Evolutionary conservation across 1,140 invertebrate species (phyloP).

Genomic region (Hyles vespertilio): DNA sequence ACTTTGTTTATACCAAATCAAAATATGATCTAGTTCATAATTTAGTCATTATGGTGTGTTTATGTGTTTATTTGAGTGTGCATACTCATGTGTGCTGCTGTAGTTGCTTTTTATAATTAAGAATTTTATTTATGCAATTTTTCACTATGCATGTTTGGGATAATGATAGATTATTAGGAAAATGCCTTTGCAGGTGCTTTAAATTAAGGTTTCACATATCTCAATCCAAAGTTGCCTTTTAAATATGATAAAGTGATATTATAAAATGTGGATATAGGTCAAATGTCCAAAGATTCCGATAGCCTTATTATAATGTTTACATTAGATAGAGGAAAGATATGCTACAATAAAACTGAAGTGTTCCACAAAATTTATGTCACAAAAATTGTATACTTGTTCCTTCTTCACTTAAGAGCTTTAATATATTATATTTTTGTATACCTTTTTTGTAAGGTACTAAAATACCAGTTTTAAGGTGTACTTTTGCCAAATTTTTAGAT

Average conservation of each 20-base stretch:
- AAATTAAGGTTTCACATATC: constrained; percentile 65
- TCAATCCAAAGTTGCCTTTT: constrained; percentile 75
- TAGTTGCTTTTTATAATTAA: constrained; percentile 64
- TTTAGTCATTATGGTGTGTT: constrained; percentile 70
- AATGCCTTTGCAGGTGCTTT: constrained; percentile 68
- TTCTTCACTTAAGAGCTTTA: constrained; percentile 62
- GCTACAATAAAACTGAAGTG: constrained; percentile 43
- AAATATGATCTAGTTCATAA: constrained; percentile 70
- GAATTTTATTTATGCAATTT: constrained; percentile 57
- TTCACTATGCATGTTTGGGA: constrained; percentile 62
- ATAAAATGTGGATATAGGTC: constrained; percentile 59
- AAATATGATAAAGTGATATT: constrained; percentile 70
- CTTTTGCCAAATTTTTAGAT: constrained; percentile 71
- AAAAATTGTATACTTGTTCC: constrained; percentile 58
- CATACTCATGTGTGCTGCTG: constrained; percentile 62
- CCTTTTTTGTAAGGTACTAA: constrained; percentile 50
- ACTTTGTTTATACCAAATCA: constrained; percentile 67
- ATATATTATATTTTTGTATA: constrained; percentile 67
- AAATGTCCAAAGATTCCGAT: constrained; percentile 60
- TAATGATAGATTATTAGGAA: constrained; percentile 49
- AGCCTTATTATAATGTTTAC: constrained; percentile 57
- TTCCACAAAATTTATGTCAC: constrained; percentile 48
- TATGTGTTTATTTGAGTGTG: constrained; percentile 54
- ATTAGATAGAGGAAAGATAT: constrained; percentile 52
- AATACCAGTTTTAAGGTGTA: constrained; percentile 48